Conservation (phyloP, 2,797 vertebrate species). For the Denticeps clupeoides region DNA sequence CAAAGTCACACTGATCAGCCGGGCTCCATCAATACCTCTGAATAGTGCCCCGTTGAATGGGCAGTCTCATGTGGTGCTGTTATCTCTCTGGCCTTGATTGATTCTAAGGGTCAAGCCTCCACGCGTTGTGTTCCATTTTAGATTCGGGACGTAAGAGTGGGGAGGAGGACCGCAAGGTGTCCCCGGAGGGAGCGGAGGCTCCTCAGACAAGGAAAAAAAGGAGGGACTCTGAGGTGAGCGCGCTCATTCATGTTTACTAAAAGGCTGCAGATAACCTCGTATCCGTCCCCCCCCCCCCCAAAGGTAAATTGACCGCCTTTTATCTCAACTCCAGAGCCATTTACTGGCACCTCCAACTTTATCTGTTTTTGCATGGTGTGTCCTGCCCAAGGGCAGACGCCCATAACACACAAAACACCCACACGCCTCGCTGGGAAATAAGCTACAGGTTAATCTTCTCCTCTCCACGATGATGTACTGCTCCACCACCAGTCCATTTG, state of each 20-base stretch:
- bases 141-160: too few relatives aligned
- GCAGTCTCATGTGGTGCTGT: neutral
- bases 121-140: too few relatives aligned
- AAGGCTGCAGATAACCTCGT: neutral
- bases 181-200: conserved; percentile 31
- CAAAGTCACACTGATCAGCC: neutral
- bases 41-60: neutral
- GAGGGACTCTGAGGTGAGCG: conserved; percentile 41
- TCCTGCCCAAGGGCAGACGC: too few relatives aligned
- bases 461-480: conserved; percentile 4
- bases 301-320: conserved; percentile 24
- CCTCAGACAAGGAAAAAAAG: conserved; percentile 48
- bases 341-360: too few relatives aligned
- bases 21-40: conserved; percentile 1
- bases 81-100: neutral
- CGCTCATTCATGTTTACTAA: conserved; percentile 29
- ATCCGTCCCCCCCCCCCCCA: neutral
- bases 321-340: conserved; percentile 36
- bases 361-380: too few relatives aligned
- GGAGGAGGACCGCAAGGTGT: conserved; percentile 35
- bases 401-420: too few relatives aligned
- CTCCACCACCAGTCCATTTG: neutral
- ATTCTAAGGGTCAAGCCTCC: neutral
- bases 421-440: too few relatives aligned
- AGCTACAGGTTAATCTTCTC: conserved; percentile 32